Evolutionary conservation across 2,113 vertebrate species (phyloP).

Genomic region (Callocephalon fimbriatum): DNA sequence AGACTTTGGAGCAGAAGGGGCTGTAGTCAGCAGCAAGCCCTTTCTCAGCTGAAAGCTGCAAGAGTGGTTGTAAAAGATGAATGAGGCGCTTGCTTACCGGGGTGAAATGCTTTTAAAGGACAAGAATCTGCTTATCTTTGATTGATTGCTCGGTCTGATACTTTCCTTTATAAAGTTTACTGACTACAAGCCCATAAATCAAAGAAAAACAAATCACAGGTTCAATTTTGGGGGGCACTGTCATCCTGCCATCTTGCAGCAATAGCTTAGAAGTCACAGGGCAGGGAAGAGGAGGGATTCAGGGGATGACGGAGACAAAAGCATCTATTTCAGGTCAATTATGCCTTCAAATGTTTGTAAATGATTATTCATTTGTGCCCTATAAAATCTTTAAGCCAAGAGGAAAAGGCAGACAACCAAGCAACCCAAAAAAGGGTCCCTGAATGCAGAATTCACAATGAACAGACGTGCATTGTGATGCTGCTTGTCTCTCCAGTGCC

Average conservation of each 20-base stretch:
- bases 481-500: not conserved
- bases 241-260: constrained; percentile 78
- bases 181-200: constrained; percentile 86
- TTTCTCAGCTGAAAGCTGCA: constrained; percentile 69
- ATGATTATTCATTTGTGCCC: not conserved
- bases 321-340: not conserved
- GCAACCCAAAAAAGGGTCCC: not conserved
- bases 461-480: not conserved
- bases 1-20: constrained; percentile 52
- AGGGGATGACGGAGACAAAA: not conserved
- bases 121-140: constrained; percentile 86
- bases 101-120: constrained; percentile 83
- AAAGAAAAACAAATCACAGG: constrained; percentile 85
- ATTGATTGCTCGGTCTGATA: constrained; percentile 82
- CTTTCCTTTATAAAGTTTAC: constrained; percentile 85
- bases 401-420: not conserved
- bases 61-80: constrained; percentile 77
- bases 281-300: not conserved
- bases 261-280: constrained; percentile 64
- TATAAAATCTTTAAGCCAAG: not conserved
- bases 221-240: constrained; percentile 83
- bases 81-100: constrained; percentile 77
- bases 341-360: not conserved
- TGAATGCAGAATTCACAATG: not conserved
- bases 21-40: constrained; percentile 37